Evolutionary conservation across 2,797 vertebrate genomes (phyloP), one percentile per base, ranked within the genome.

Genomic region (Vireo griseus): DNA sequence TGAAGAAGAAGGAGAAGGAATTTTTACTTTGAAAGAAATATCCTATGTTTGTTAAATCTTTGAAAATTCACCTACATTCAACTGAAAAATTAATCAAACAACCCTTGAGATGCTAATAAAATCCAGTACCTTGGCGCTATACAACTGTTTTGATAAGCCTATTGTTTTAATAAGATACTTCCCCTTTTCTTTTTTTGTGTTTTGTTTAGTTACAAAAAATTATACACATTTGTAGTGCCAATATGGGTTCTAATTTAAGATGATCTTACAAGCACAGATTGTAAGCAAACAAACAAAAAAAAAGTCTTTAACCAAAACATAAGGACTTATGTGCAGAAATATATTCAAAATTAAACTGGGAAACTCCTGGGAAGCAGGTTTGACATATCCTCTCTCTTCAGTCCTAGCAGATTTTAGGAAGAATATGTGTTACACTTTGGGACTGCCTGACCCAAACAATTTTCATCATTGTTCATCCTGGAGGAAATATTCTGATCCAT

Each of bases 61-160:
- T 59, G 40, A 75, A 88, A 80, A 72, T 55, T 86, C 31, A 69
- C 44, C 18, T 54, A 67, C 1, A 0, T 21, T 83, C 59, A 16
- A 20, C 22, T 55, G 31, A 84, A 90, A 88, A 86, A 72, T 65
- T 62, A 69, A 81, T 83, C 9, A 71, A 68, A 33, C 39, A 52
- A 59, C 44, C 21, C n/a, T 48, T 76, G 83, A 72, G 66, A 81
- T 66, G 45, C 33, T 76, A 57, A 57, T 90, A 79, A 88, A 84
- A 78, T 37, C 5, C 37, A 44, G 26, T n/a, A 40, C 11, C 29
- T 66, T 76, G 76, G 16, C 65, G 16, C 10, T 74, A 28, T 68
- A 22, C 10, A 50, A 16, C 15, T 92, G 74, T 69, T 90, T 89
- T 89, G 31, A 88, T 68, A 90, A 69, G 75, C 6, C 1, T 78